A percentile compares a stretch with the other conserved stretches of the same genome.
phyloP scores from a whole-genome alignment of 1,140 invertebrate genomes.

The Hylyphantes graminicola region DNA sequence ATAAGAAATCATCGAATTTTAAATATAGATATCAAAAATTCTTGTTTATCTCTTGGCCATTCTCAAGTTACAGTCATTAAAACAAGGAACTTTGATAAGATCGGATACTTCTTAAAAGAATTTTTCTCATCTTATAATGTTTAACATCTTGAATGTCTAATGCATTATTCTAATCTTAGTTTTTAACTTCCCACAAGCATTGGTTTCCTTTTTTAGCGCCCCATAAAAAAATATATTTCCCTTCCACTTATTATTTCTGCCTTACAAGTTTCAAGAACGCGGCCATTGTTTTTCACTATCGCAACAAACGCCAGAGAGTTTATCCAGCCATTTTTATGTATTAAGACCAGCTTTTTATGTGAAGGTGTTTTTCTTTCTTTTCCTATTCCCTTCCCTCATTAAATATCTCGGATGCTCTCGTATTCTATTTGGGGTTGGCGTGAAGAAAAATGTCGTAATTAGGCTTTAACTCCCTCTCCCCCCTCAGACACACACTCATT shows the following conservation, averaged over 20 bases:
- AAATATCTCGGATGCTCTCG: constrained; percentile 28
- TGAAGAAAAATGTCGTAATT: constrained; percentile 57
- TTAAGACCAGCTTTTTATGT: neutral
- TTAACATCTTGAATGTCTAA: too few relatives aligned
- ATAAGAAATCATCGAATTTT: too few relatives aligned
- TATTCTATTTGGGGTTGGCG: constrained; percentile 20
- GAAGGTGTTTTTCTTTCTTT: neutral
- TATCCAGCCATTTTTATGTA: constrained; percentile 33
- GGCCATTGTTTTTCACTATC: constrained; percentile 9
- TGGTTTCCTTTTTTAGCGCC: neutral
- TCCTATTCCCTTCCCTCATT: constrained; percentile 23
- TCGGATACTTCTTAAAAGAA: too few relatives aligned
- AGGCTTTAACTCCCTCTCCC: constrained; percentile 40
- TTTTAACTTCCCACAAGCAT: neutral
- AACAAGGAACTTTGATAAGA: too few relatives aligned
- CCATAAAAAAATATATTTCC: constrained; percentile 1
- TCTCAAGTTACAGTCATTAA: too few relatives aligned
- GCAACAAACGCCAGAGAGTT: neutral
- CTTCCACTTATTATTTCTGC: constrained; percentile 3
- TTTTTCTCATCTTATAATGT: too few relatives aligned
- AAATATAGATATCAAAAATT: too few relatives aligned
- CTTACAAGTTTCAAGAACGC: neutral
- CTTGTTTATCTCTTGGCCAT: too few relatives aligned
- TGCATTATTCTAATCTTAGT: too few relatives aligned
- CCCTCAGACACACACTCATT: neutral